Conservation (phyloP, 2,797 vertebrate genomes). For the Anniella stebbinsi region DNA sequence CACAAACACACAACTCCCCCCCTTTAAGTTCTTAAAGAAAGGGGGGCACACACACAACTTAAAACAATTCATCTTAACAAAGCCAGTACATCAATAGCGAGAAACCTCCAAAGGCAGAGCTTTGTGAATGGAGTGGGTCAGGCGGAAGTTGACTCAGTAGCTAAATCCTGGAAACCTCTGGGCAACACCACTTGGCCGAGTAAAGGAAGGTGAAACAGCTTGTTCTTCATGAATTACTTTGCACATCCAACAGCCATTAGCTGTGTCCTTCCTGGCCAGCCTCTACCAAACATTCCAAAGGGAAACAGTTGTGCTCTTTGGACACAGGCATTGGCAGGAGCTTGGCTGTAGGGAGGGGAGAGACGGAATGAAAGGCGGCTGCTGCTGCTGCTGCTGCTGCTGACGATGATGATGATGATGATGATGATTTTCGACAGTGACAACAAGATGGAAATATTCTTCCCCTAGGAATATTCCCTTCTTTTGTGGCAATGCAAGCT, state of each 20-base stretch:
- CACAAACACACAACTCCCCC: not conserved
- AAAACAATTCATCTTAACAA: no score
- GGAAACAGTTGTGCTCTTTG: fast-evolving
- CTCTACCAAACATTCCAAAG: not conserved
- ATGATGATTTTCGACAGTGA: not conserved
- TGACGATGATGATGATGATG: no score
- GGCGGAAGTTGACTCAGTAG: not conserved
- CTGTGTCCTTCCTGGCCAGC: not conserved
- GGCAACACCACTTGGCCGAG: conserved; percentile 14
- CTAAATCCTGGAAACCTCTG: not conserved
- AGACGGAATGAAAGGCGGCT: conserved; percentile 9
- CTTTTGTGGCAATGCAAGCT: conserved; percentile 51
- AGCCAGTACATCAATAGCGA: not conserved
- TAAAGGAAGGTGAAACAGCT: not conserved
- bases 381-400: no score
- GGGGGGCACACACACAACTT: no score
- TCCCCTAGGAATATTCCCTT: conserved; percentile 46
- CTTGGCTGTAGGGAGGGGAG: conserved; percentile 40
- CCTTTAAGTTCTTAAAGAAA: not conserved
- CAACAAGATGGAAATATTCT: not conserved
- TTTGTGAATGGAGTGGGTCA: not conserved
- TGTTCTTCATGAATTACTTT: fast-evolving
- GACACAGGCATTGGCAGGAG: not conserved
- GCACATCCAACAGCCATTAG: fast-evolving
- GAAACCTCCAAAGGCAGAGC: not conserved